These are phyloP conservation scores for Suricata suricatta DNA, from an alignment of 2,113 vertebrate genomes.

Conservation along the genomic window DNA sequence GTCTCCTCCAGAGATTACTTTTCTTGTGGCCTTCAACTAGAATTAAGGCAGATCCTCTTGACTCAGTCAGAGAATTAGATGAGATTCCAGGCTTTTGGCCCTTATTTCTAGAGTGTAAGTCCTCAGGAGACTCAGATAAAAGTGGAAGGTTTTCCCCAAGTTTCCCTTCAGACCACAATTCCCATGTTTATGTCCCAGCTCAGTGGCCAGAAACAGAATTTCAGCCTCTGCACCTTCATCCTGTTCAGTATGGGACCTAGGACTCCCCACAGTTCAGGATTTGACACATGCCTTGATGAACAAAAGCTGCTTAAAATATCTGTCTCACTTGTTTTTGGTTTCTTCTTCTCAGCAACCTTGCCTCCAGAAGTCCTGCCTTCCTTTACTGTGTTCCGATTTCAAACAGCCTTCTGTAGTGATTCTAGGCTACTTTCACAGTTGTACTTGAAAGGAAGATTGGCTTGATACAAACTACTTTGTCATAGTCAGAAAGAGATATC, in stretches of 20 bases:
- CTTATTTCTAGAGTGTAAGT: background rate
- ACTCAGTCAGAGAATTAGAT: background rate
- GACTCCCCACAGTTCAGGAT: background rate
- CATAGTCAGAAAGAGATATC: background rate
- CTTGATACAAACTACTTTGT: background rate
- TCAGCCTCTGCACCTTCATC: background rate
- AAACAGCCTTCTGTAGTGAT: background rate
- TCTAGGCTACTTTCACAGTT: background rate
- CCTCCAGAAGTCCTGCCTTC: background rate
- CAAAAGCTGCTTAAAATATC: background rate
- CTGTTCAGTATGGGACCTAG: background rate
- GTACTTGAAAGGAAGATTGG: background rate
- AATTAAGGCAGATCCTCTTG: background rate
- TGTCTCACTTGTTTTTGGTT: background rate
- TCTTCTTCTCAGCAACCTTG: background rate
- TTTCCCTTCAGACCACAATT: background rate
- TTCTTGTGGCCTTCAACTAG: background rate
- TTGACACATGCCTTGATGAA: background rate
- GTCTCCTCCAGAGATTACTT: background rate
- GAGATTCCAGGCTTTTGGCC: background rate
- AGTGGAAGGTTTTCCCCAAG: background rate
- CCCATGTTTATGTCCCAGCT: background rate
- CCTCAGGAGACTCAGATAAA: background rate
- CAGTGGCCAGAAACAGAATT: background rate
- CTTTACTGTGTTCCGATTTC: background rate